phyloP scores from a whole-genome alignment of 2,113 vertebrate genomes.

The Neomonachus schauinslandi region DNA sequence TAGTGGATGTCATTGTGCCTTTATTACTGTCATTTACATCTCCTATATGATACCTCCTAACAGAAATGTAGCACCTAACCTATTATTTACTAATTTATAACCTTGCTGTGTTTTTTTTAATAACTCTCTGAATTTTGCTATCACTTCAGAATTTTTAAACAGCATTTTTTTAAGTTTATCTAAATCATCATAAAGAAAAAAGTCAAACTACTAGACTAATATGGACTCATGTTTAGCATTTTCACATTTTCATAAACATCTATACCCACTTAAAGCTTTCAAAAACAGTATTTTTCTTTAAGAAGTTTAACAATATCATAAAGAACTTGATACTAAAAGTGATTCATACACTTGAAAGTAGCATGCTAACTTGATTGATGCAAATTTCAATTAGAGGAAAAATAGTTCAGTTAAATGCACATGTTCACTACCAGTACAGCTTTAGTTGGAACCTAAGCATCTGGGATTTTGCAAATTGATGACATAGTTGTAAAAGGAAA shows the following conservation, averaged over 20 bases:
- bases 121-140: not conserved
- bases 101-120: not conserved
- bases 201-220: not conserved
- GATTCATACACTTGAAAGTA: not conserved
- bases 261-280: not conserved
- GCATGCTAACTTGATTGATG: not conserved
- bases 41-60: not conserved
- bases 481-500: not conserved
- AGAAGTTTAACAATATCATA: not conserved
- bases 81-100: not conserved
- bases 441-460: not conserved
- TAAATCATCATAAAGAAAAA: not conserved
- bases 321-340: conserved; percentile 12
- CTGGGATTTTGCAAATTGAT: not conserved
- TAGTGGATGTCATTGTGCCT: not conserved
- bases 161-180: not conserved
- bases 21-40: not conserved
- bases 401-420: not conserved
- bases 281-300: not conserved
- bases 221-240: not conserved
- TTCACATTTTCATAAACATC: not conserved
- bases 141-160: not conserved
- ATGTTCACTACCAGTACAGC: not conserved
- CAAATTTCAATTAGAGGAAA: conserved; percentile 31
- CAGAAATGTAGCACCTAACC: not conserved